Conservation (phyloP, 2,888 invertebrate species). For the Volucella inanis region DNA sequence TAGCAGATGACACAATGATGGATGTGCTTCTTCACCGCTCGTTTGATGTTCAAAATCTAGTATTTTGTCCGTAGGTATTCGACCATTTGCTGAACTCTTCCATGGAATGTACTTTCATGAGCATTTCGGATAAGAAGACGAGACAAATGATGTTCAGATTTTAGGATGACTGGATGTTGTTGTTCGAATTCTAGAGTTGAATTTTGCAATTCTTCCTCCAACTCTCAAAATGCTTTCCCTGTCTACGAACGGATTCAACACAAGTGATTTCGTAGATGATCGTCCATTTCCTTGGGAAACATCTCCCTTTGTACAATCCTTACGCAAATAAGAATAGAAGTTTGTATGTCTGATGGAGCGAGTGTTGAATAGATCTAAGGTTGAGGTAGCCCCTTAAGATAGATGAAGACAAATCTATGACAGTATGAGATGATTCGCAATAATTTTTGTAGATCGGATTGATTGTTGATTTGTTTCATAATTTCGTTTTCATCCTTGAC, state of each 20-base stretch:
- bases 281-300: slow-evolving; percentile 27
- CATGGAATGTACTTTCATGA: slow-evolving; percentile 32
- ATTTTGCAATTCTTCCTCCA: slow-evolving; percentile 43
- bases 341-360: not conserved
- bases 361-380: not conserved
- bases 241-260: slow-evolving; percentile 32
- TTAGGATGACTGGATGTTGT: slow-evolving; percentile 35
- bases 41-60: too few species aligned
- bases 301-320: slow-evolving; percentile 15
- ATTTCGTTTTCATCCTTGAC: not conserved
- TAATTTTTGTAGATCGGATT: slow-evolving; percentile 10
- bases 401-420: not conserved
- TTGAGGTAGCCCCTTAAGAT: not conserved
- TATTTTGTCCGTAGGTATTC: not conserved
- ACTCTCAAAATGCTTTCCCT: slow-evolving; percentile 12
- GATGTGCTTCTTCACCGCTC: too few species aligned
- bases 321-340: slow-evolving; percentile 5
- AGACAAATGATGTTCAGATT: slow-evolving; percentile 21
- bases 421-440: slow-evolving; percentile 16
- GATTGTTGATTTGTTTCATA: slow-evolving; percentile 2
- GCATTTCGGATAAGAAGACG: slow-evolving; percentile 20
- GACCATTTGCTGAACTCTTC: slow-evolving; percentile 15
- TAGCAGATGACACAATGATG: too few species aligned
- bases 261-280: slow-evolving; percentile 20
- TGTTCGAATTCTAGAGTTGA: slow-evolving; percentile 27